Base-by-base conservation (phyloP, 1,140 invertebrate genomes). In the Nymphalis io region DNA sequence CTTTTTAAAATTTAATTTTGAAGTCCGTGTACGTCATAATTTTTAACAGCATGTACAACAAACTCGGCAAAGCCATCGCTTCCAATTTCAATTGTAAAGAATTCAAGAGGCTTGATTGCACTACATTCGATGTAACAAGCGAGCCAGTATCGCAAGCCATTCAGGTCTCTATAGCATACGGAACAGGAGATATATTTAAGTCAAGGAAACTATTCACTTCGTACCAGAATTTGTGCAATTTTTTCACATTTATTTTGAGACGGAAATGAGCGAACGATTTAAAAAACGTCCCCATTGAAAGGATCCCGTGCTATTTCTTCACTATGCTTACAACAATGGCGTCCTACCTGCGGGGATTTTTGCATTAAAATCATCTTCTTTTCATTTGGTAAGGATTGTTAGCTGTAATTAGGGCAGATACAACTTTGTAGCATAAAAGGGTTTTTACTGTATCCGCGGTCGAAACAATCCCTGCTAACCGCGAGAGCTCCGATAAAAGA, bases 191-290 rank as follows among this genome's bases (percentile, higher is more conserved):
- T 68, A 77, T 65, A 57, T 66, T 53, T 21, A 66, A 70, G 74
- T 76, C 62, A 46, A 44, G 60, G 60, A 42, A 74, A 53, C 48
- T 53, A 64, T 61, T 62, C 58, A 68, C 46, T 70, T 59, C 60
- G 44, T 44, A 68, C 55, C 68, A 68, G 69, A 67, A 66, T 74
- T 76, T 73, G 73, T 59, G 64, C 73, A 75, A 74, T 78, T 76
- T 83, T 80, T 81, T 78, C 65, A 74, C 64, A 72, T 76, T 76
- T 78, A 83, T 80, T 76, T 73, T 70, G 65, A 71, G 75, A 75
- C 81, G 81, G 82, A 84, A 84, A 81, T 80, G 82, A 80, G 74
- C 55, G 75, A 74, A 72, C 67, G 53, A 75, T 80, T 75, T 72
- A 80, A 84, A 80, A 79, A 79, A 74, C 72, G 75, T 77, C 73